Conservation (phyloP, 2,797 vertebrate species). For the Pipistrellus pipistrellus region DNA sequence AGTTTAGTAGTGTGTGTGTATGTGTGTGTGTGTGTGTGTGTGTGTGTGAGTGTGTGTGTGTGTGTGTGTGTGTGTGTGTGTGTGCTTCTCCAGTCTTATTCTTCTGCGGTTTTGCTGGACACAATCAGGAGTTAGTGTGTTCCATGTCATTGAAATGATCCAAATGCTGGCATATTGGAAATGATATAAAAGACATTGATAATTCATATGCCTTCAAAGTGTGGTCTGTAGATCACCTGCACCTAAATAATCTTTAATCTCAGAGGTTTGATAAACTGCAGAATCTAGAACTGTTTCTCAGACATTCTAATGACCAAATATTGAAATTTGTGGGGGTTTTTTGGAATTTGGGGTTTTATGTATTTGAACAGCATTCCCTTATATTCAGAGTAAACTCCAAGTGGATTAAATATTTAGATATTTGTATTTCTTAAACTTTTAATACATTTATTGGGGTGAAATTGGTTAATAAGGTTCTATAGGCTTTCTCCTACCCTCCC, state of each 20-base stretch:
- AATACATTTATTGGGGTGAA: background rate
- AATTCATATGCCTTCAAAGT: background rate
- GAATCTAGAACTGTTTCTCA: background rate
- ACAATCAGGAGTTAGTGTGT: background rate
- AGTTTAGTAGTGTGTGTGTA: background rate
- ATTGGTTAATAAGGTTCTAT: background rate
- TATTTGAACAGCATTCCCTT: background rate
- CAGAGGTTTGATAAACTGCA: background rate
- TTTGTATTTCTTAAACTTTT: background rate
- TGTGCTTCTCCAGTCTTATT: background rate
- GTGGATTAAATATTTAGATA: background rate
- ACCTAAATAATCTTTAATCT: background rate
- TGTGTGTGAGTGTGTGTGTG: too few relatives aligned
- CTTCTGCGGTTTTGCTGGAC: background rate
- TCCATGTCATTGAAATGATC: background rate
- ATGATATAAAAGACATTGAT: background rate
- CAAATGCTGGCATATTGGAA: background rate
- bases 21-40: too few relatives aligned
- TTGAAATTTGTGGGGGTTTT: background rate
- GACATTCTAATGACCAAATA: background rate
- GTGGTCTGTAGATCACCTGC: background rate
- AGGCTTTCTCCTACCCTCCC: too few relatives aligned
- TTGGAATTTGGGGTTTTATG: background rate
- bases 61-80: background rate
- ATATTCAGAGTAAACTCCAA: background rate